A percentile compares a stretch with the other conserved stretches of the same genome.
phyloP scores from a whole-genome alignment of 1,140 invertebrate genomes.

The Dendrolimus kikuchii region DNA sequence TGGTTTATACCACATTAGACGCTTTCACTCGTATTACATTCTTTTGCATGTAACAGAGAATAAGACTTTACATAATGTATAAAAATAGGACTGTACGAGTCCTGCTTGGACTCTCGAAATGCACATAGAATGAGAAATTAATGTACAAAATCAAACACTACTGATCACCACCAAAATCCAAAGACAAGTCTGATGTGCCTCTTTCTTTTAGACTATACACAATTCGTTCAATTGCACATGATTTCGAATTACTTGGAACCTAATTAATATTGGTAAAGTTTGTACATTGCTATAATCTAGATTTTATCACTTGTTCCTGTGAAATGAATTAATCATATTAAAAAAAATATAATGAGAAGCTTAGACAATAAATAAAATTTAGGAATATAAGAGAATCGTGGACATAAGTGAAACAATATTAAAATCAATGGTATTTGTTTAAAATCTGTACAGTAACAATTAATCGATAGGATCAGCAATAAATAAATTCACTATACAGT shows the following conservation, averaged over 20 bases:
- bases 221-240: conserved; percentile 61
- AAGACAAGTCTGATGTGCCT: conserved; percentile 55
- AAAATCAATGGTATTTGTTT: conserved; percentile 58
- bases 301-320: conserved; percentile 52
- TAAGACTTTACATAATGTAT: conserved; percentile 70
- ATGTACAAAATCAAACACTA: conserved; percentile 54
- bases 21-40: conserved; percentile 62
- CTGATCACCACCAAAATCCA: conserved; percentile 66
- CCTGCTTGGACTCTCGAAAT: conserved; percentile 58
- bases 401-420: conserved; percentile 60
- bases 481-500: conserved; percentile 71
- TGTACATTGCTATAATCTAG: conserved; percentile 56
- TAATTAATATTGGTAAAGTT: conserved; percentile 56
- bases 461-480: conserved; percentile 56
- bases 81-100: conserved; percentile 70
- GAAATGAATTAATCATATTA: conserved; percentile 34
- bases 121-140: conserved; percentile 64
- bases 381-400: conserved; percentile 47
- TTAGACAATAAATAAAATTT: conserved; percentile 51
- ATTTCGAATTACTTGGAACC: conserved; percentile 62
- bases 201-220: conserved; percentile 46
- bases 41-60: conserved; percentile 63
- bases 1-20: conserved; percentile 62
- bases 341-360: conserved; percentile 27
- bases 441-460: conserved; percentile 64